Percentiles rank a stretch among this genome's conserved stretches.
Evolutionary conservation across 2,888 invertebrate genomes (phyloP).

Genomic region (Piscicola geometra): DNA sequence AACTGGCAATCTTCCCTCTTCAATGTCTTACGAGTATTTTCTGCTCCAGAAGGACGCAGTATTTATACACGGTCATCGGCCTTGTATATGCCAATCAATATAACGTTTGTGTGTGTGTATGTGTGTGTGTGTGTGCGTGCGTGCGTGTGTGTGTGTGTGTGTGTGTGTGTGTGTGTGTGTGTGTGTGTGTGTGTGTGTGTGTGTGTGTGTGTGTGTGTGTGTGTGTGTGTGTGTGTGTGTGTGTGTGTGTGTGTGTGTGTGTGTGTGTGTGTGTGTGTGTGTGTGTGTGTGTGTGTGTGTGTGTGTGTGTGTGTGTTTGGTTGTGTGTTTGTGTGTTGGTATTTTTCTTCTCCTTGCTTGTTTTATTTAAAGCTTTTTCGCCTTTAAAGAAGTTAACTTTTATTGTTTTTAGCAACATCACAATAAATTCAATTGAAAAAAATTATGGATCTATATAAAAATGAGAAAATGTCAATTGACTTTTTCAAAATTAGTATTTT

Average conservation of each 20-base stretch:
- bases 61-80: too few species aligned
- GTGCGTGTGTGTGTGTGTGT: conserved; percentile 20
- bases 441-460: too few species aligned
- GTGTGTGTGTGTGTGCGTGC: conserved; percentile 11
- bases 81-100: not conserved
- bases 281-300: conserved; percentile 22
- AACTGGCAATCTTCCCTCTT: not conserved
- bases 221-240: conserved; percentile 8
- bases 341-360: not conserved
- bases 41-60: too few species aligned
- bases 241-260: not conserved
- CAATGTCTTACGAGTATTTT: not conserved
- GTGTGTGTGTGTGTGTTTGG: conserved; percentile 25
- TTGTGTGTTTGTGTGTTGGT: conserved; percentile 1
- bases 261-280: conserved; percentile 8
- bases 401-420: too few species aligned
- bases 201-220: not conserved
- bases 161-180: conserved; percentile 15
- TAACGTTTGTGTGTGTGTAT: conserved; percentile 13
- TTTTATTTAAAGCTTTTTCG: too few species aligned
- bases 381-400: too few species aligned
- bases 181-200: not conserved
- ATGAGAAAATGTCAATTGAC: too few species aligned
- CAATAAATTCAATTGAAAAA: too few species aligned
- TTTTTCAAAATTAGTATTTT: too few species aligned